phyloP scores from a whole-genome alignment of 2,113 vertebrate genomes.

The Cervus canadensis region DNA sequence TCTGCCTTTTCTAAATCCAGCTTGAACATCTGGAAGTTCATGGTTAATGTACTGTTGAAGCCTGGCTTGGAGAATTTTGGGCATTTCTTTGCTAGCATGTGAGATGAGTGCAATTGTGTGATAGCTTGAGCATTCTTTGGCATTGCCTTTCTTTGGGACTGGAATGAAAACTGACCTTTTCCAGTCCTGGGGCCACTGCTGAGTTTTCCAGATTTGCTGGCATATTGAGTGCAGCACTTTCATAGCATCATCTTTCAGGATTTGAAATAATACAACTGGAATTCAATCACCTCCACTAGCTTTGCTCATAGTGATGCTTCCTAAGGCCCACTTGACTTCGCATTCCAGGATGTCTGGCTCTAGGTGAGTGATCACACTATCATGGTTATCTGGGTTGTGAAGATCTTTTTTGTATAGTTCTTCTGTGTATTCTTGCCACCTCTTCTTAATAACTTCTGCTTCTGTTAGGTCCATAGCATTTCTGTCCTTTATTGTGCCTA shows the following conservation, averaged over 20 bases:
- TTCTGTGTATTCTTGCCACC: not conserved
- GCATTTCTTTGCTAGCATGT: not conserved
- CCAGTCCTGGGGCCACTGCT: not conserved
- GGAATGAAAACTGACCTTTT: not conserved
- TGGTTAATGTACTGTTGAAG: not conserved
- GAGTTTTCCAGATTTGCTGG: not conserved
- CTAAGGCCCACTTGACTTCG: accelerated
- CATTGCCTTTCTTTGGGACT: not conserved
- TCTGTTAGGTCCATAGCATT: not conserved
- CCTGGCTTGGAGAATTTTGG: not conserved
- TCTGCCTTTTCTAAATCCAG: not conserved
- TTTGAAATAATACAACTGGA: not conserved
- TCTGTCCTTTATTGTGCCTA: not conserved
- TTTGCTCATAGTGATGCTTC: not conserved
- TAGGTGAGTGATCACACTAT: not conserved
- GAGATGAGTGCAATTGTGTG: accelerated
- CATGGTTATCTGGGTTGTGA: not conserved
- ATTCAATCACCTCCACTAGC: not conserved
- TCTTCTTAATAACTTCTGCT: not conserved
- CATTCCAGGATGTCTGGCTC: not conserved
- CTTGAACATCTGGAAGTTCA: not conserved
- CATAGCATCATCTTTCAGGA: not conserved
- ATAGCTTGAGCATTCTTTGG: not conserved
- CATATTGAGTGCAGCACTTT: not conserved
- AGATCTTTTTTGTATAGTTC: not conserved